Evolutionary conservation across 2,888 invertebrate species (phyloP), one percentile per base, ranked within the genome.

Genomic region (Teleogryllus oceanicus): DNA sequence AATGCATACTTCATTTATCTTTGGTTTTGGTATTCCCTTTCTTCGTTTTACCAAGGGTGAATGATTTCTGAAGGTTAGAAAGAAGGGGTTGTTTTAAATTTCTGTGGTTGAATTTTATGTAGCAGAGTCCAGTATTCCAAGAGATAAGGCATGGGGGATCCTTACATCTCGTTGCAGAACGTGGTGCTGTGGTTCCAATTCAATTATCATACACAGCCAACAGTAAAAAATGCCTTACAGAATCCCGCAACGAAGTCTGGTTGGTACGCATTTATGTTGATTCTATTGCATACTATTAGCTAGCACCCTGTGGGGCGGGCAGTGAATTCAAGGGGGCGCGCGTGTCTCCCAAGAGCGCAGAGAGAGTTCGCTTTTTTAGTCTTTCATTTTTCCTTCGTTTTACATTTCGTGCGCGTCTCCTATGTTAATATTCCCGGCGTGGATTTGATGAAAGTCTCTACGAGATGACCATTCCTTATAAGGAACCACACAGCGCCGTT

Each of bases 231-330:
- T 62, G 62, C 16, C 62, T 62, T 62, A 13, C 62, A 62, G 62
- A 62, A 62, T 18, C 62, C 62, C 62, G 62, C 62, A 62, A 62
- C 62, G 62, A 62, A 62, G 62, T 62, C 62, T 62, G 62, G 13
- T 62, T 62, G 62, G 62, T 62, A 62, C 62, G 62, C 62, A 62
- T 62, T 62, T 62, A 62, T 62, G 62, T 62, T 62, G 62, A 62
- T 62, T 62, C 62, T 62, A 62, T 62, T 62, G 62, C 62, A 62
- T 62, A 62, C 62, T 62, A 18, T 62, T 62, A 62, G 13, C 62
- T 62, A 62, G 62, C 13, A 62, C 62, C 62, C 62, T 62, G 62
- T 4, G 62, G 62, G 62, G n/a, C 13, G 62, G n/a, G n/a, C n/a
- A 11, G 62, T 62, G n/a, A 62, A 62, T 62, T 13, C n/a, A 62